A percentile compares a stretch with the other conserved stretches of the same genome.
Conservation (phyloP, 2,113 vertebrate species). For the Phoxinus phoxinus region DNA sequence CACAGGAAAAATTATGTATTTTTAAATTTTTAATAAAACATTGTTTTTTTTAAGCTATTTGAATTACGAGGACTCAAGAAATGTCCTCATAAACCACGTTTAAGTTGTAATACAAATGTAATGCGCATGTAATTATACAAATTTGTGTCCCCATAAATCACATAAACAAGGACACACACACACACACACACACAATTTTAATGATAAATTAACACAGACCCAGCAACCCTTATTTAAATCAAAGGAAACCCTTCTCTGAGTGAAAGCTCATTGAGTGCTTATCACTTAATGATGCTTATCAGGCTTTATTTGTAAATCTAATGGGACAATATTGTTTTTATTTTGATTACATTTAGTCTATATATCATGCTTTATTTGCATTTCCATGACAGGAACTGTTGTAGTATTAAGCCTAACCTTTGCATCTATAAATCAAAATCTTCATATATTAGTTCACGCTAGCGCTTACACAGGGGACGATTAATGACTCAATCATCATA, state of each 20-base stretch:
- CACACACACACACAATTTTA: background rate
- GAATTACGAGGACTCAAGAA: too few species aligned
- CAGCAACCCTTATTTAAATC: background rate
- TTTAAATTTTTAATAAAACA: too few species aligned
- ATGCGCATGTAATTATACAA: too few species aligned
- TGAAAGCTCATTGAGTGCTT: conserved; percentile 18
- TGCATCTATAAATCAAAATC: conserved; percentile 31
- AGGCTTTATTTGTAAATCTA: conserved; percentile 27
- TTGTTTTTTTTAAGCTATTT: too few species aligned
- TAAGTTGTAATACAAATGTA: too few species aligned
- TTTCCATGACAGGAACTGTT: conserved; percentile 16
- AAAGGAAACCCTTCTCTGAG: background rate
- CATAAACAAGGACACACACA: too few species aligned
- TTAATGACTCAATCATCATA: conserved; percentile 45
- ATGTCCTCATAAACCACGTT: too few species aligned
- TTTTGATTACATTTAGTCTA: background rate
- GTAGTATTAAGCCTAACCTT: background rate
- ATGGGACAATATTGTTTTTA: conserved; percentile 17
- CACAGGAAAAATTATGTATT: too few species aligned
- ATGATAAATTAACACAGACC: conserved; percentile 29
- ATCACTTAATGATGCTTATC: conserved; percentile 26
- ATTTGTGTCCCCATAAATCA: too few species aligned
- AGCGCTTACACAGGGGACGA: background rate
- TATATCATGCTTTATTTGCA: conserved; percentile 41
- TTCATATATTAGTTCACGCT: background rate